Evolutionary conservation across 2,888 invertebrate species (phyloP), one percentile per base, ranked within the genome.

Genomic region (Pammene aurita): DNA sequence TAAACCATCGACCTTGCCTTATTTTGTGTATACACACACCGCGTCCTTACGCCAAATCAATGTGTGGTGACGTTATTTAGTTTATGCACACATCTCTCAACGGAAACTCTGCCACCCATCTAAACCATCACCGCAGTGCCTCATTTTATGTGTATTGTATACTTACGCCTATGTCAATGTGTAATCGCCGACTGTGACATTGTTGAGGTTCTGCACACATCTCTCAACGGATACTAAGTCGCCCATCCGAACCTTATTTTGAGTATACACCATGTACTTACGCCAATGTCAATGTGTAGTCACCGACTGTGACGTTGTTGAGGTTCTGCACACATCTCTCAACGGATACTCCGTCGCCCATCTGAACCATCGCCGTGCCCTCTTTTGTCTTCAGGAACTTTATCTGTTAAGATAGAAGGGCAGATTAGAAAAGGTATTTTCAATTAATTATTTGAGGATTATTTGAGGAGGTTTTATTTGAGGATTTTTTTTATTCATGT

Each of bases 321-420:
- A 99, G 94, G 90, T 98, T 98, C 86, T 97, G 97, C 72, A 99
- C 96, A 85, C 98, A 98, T 77, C 99, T 94, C 90, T 99, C 98
- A 52, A 98, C 98, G 10, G 98, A 97, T 69, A 97, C 95, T 13
- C 96, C 96, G 88, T 98, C 98, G 9, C 99, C 98, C 98, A 99
- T 98, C 92, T 99, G 99, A 64, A 99, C 97, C 99, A 99, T 99
- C 56, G 99, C 99, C 67, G 99, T 98, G 74, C 99, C 99, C 83
- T 98, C 98, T 93, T 99, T 99, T 72, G 98, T 98, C 93, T 98
- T 98, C 89, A 99, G 93, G 93, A 99, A 99, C 93, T 99, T 99
- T 84, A 99, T 94, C 96, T 96, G 88, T 1, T 26, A 50, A 50
- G 2, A 50, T 18, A 50, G 0, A 11, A 0, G 13, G 42, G 7